Percentiles rank a stretch among this genome's conserved stretches.
Conservation (phyloP, 2,797 vertebrate genomes). For the Protonibea diacanthus region DNA sequence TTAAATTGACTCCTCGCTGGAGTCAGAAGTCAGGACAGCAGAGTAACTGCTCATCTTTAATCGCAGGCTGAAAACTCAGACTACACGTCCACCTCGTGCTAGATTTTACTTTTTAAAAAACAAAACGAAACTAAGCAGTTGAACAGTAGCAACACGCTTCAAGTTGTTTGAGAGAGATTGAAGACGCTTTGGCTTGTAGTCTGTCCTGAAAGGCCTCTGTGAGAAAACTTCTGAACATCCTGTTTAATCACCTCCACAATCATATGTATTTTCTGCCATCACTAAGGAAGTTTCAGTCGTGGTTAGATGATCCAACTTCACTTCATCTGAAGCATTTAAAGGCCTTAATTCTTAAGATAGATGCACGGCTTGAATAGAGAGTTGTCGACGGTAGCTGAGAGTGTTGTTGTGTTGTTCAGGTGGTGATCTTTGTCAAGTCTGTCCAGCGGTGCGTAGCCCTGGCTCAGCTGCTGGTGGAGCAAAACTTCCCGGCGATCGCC, state of each 20-base stretch:
- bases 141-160: neutral
- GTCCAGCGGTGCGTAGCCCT: constrained; percentile 92
- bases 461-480: constrained; percentile 92
- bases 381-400: neutral
- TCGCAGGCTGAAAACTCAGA: neutral
- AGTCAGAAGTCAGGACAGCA: neutral
- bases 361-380: neutral
- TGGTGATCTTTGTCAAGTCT: constrained; percentile 94
- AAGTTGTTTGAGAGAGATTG: neutral
- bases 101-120: too few relatives aligned
- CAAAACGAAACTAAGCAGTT: neutral
- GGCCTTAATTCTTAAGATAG: neutral
- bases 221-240: neutral
- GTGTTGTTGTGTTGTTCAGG: constrained; percentile 71
- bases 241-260: neutral
- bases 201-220: neutral
- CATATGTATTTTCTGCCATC: neutral
- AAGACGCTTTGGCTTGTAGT: too few relatives aligned
- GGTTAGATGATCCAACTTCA: neutral
- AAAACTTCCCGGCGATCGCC: constrained; percentile 93
- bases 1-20: neutral
- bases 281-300: neutral
- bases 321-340: neutral
- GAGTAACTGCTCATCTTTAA: too few relatives aligned
- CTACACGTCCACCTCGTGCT: neutral